Base-by-base conservation (phyloP, 2,113 vertebrate species). In the Vulpes lagopus region DNA sequence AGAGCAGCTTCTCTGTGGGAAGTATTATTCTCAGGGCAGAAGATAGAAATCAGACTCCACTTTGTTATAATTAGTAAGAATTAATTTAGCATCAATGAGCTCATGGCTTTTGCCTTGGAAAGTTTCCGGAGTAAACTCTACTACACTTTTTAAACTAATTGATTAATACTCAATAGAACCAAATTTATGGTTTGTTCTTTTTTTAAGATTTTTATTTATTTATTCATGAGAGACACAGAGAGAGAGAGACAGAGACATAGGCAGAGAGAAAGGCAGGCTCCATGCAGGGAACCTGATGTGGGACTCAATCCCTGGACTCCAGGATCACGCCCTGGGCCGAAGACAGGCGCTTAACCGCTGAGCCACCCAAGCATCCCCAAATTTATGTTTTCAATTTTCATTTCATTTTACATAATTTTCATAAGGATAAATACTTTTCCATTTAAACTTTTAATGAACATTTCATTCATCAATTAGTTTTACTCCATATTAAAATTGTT, bases 91-190 rank as follows among this genome's bases (percentile, higher is more conserved):
- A 94, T 32, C 51, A 11, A 89, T 89, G 32, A 89, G n/a, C 49
- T 73, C 43, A 92, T 65, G 49, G 51, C 49, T 86, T 94, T 67
- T 64, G 11, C n/a, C 30, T 62, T 51, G 57, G 35, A 79, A 88
- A 94, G 69, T 94, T 80, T 89, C 20, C 71, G 53, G 23, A 89
- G 15, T 84, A 96, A 94, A 84, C 69, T 55, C 53, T 92, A 88
- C 3, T 65, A 73, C 3, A 80, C 2, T 6, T 80, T 92, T 92
- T 83, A 76, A 97, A 78, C 0, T n/a, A 19, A 11, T 53, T 78
- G 49, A 86, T 64, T 91, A 76, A 91, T 20, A 79, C 22, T 71
- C n/a, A 71, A 83, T 3, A 94, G 43, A 74, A 71, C 22, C 71
- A 93, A 92, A 81, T 59, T 81, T 67, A 59, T 89, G 23, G 32